Evolutionary conservation across 2,113 vertebrate genomes (phyloP).

Genomic region (Vulpes lagopus): DNA sequence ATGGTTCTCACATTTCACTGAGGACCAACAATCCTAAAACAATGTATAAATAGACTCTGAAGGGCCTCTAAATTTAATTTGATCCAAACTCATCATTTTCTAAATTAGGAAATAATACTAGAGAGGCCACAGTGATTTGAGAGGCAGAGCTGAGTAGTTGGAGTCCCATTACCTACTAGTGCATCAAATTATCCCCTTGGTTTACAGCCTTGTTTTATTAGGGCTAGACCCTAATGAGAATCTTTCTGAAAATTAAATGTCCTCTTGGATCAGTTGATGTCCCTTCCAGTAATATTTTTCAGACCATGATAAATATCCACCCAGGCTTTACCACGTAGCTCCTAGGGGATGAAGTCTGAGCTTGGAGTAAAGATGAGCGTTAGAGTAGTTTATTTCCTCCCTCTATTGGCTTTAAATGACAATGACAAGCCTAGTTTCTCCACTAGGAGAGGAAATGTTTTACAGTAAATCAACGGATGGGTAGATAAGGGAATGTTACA

Average conservation of each 20-base stretch:
- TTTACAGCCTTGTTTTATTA: slow-evolving; percentile 1
- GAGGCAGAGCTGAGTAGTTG: background rate
- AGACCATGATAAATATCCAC: background rate
- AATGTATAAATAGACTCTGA: background rate
- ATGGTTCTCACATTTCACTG: slow-evolving; percentile 12
- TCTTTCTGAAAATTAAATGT: slow-evolving; percentile 34
- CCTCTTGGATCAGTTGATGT: background rate
- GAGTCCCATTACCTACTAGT: background rate
- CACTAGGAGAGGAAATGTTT: background rate
- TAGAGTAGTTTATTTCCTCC: background rate
- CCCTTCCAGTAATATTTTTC: background rate
- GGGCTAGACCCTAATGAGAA: background rate
- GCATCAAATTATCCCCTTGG: background rate
- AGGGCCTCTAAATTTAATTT: background rate
- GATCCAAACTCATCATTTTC: background rate
- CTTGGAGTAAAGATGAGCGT: background rate
- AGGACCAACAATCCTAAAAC: background rate
- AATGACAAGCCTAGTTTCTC: background rate
- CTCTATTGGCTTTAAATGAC: background rate
- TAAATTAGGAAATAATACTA: background rate
- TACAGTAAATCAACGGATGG: background rate
- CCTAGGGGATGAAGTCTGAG: background rate
- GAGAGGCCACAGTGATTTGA: background rate
- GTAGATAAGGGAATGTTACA: background rate
- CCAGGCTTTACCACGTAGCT: background rate